These are phyloP conservation scores for Erannis defoliaria DNA, from an alignment of 2,888 invertebrate genomes.

Conservation along the genomic window DNA sequence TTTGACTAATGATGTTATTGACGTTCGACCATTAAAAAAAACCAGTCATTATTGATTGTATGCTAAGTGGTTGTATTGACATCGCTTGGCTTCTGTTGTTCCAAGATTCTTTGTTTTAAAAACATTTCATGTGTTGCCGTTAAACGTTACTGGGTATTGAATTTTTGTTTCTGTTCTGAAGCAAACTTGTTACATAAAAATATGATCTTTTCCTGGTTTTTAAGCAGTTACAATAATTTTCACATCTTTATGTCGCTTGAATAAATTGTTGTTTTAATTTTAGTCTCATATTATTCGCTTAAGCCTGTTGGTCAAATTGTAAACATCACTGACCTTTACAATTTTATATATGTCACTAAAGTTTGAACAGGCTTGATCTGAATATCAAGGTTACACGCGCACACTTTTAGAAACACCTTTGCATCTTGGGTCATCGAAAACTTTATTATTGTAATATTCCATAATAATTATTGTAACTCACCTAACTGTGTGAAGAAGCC, in stretches of 20 bases:
- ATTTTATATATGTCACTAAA: constrained; percentile 24
- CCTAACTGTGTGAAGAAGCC: constrained; percentile 3
- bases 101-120: constrained; percentile 14
- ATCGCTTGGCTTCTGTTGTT: constrained; percentile 10
- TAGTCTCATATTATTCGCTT: neutral
- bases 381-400: constrained; percentile 27
- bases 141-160: neutral
- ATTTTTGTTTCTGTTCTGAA: neutral
- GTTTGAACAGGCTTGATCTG: constrained; percentile 31
- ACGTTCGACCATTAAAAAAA: constrained; percentile 38
- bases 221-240: neutral
- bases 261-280: neutral
- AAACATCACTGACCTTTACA: constrained; percentile 13
- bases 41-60: constrained; percentile 47
- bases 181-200: neutral
- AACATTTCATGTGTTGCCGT: neutral
- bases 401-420: constrained; percentile 31
- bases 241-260: too few relatives aligned
- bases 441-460: constrained; percentile 8
- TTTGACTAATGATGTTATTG: constrained; percentile 5
- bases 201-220: neutral
- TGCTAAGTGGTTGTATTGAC: constrained; percentile 40
- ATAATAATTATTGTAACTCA: constrained; percentile 18
- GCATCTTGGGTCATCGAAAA: constrained; percentile 9
- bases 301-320: constrained; percentile 12